Percentiles rank a stretch among this genome's conserved stretches.
These are phyloP conservation scores for Platyrinchus mystaceus DNA, from an alignment of 2,797 vertebrate species.

Conservation along the genomic window DNA sequence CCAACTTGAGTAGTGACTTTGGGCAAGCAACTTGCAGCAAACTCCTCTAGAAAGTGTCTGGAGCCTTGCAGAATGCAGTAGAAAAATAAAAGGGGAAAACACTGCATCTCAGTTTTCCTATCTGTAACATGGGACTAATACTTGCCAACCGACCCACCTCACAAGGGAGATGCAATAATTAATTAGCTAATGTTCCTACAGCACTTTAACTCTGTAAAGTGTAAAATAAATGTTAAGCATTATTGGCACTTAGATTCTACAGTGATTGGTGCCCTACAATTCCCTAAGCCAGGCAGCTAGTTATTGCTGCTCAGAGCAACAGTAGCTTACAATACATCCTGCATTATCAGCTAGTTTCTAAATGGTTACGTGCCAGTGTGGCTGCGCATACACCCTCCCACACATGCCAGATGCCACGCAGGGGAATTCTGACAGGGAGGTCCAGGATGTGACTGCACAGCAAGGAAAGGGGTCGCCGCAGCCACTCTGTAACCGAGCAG, in stretches of 20 bases:
- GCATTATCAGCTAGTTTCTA: constrained; percentile 33
- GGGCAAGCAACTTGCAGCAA: background rate
- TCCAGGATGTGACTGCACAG: background rate
- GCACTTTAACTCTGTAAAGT: constrained; percentile 68
- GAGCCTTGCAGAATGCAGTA: background rate
- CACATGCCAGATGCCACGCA: background rate
- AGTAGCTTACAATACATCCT: background rate
- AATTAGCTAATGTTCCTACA: constrained; percentile 69
- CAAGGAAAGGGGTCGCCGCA: background rate
- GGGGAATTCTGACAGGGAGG: background rate
- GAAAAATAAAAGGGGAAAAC: constrained; percentile 48
- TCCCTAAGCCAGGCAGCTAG: constrained; percentile 60
- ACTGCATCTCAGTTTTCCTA: constrained; percentile 55
- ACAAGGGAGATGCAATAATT: constrained; percentile 67
- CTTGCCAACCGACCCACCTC: constrained; percentile 55
- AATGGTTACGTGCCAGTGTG: background rate
- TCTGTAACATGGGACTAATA: constrained; percentile 62
- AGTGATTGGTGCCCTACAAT: constrained; percentile 68
- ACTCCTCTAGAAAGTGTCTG: background rate
- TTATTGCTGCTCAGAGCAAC: constrained; percentile 59
- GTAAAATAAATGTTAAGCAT: constrained; percentile 71
- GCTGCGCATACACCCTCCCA: background rate
- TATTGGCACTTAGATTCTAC: constrained; percentile 71
- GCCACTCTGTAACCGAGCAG: background rate
- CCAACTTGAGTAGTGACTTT: background rate